Conservation (phyloP, 2,888 invertebrate genomes). For the Morinoia aosen region DNA sequence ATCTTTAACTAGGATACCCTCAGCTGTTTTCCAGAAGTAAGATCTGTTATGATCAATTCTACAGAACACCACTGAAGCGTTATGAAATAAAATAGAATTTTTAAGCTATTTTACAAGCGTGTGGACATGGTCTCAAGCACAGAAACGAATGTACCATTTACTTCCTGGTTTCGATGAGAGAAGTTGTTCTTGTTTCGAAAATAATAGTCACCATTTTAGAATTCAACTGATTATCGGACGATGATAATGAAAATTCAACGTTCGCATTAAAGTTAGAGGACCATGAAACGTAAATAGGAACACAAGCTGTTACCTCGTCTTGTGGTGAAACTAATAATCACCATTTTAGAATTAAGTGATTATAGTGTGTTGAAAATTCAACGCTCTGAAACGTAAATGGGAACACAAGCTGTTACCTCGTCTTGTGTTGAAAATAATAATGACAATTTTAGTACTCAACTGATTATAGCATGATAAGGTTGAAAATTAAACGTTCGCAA, state of each 20-base stretch:
- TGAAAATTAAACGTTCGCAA: not conserved
- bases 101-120: not conserved
- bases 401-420: too few relatives aligned
- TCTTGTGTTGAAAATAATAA: not conserved
- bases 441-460: not conserved
- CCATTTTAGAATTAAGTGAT: too few relatives aligned
- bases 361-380: too few relatives aligned
- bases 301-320: not conserved
- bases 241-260: not conserved
- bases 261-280: not conserved
- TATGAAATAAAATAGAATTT: not conserved
- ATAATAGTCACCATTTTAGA: not conserved
- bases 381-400: too few relatives aligned
- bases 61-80: not conserved
- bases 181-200: not conserved
- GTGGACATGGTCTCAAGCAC: not conserved
- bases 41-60: not conserved
- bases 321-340: too few relatives aligned
- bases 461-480: not conserved
- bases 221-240: not conserved
- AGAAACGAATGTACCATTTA: not conserved
- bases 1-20: too few relatives aligned
- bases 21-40: not conserved
- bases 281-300: not conserved
- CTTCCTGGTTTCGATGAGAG: not conserved